These are phyloP conservation scores for Corythaixoides concolor DNA, from an alignment of 2,113 vertebrate species.

Conservation along the genomic window DNA sequence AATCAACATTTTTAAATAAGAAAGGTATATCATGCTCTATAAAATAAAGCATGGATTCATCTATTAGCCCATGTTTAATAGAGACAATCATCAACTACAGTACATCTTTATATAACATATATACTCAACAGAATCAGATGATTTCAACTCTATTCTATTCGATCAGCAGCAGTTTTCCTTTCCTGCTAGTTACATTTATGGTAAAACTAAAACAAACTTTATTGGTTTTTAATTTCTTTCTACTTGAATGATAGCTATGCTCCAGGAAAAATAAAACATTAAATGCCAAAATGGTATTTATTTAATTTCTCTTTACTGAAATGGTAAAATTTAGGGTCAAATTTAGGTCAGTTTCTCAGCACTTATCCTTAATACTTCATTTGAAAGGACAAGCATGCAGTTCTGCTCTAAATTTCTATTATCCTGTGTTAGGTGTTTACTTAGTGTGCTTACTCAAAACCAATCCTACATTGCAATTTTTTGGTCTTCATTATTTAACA, in stretches of 20 bases:
- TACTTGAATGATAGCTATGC: neutral
- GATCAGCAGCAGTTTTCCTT: neutral
- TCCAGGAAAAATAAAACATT: neutral
- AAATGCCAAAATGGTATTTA: neutral
- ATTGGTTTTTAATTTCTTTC: neutral
- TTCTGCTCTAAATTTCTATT: neutral
- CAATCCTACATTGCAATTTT: neutral
- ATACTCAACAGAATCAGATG: neutral
- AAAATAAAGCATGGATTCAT: neutral
- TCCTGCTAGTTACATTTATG: neutral
- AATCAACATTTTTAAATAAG: neutral
- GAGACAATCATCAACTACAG: neutral
- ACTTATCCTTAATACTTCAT: neutral
- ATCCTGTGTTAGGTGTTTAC: neutral
- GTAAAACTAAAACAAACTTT: neutral
- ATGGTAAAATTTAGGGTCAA: neutral
- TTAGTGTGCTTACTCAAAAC: neutral
- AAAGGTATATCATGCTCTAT: neutral
- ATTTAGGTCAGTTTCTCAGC: neutral
- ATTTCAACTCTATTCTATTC: neutral
- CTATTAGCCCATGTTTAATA: neutral
- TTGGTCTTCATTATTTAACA: neutral
- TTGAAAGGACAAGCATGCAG: neutral
- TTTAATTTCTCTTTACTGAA: constrained; percentile 1
- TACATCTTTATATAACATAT: neutral